Percentiles rank a stretch among this genome's conserved stretches.
Evolutionary conservation across 2,113 vertebrate genomes (phyloP).

Genomic region (Synodontis membranacea): DNA sequence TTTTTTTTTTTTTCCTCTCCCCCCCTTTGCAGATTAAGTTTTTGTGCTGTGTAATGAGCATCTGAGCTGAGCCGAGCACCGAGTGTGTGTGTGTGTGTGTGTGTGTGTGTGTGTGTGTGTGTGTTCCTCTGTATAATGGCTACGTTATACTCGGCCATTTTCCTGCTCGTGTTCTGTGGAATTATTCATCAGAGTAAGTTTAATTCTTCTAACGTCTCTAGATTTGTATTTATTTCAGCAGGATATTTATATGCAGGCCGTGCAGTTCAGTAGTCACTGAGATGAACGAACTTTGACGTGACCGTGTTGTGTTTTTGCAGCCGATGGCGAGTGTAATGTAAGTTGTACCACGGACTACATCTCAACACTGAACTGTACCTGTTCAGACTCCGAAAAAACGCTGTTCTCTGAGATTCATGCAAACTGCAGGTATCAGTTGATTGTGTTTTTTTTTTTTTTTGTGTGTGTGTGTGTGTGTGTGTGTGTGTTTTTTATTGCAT

Average conservation of each 20-base stretch:
- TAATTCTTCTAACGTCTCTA: not conserved
- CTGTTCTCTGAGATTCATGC: constrained; percentile 28
- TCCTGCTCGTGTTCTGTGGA: constrained; percentile 38
- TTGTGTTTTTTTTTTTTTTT: not conserved
- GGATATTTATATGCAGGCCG: not conserved
- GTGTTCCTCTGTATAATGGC: constrained; percentile 28
- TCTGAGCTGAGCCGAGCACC: constrained; percentile 24
- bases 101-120: too few species aligned
- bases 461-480: too few species aligned
- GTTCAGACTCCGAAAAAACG: not conserved
- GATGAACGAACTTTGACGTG: not conserved
- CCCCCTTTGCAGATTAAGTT: constrained; percentile 30
- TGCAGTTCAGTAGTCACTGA: not conserved
- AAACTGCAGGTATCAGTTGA: constrained; percentile 45
- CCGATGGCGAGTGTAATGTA: constrained; percentile 32
- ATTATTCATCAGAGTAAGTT: constrained; percentile 52
- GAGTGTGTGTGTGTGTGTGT: too few species aligned
- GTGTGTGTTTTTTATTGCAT: not conserved
- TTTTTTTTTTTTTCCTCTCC: not conserved
- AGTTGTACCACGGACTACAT: constrained; percentile 58
- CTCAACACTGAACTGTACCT: constrained; percentile 54
- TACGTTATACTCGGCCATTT: not conserved
- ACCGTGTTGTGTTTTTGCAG: constrained; percentile 39
- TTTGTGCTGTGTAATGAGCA: constrained; percentile 12
- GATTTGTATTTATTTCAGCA: not conserved